phyloP scores from a whole-genome alignment of 2,888 invertebrate genomes.

The Sacculina carcini region DNA sequence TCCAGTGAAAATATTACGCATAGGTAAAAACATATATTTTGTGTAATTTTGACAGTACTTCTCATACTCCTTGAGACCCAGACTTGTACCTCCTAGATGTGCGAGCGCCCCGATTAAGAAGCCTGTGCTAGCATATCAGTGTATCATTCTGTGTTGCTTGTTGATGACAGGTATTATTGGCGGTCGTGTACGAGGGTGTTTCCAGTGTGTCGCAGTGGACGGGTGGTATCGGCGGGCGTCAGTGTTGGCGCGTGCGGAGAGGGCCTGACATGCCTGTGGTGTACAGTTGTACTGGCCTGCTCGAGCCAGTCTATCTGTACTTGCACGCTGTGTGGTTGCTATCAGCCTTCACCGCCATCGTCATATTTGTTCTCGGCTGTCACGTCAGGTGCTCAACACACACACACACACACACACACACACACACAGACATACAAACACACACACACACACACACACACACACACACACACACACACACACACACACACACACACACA shows the following conservation, averaged over 20 bases:
- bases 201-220: slow-evolving; percentile 20
- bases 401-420: neutral
- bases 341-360: slow-evolving; percentile 39
- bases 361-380: slow-evolving; percentile 37
- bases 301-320: slow-evolving; percentile 57
- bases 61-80: no score
- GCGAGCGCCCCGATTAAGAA: no score
- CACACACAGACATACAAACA: no score
- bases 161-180: slow-evolving; percentile 22
- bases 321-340: slow-evolving; percentile 44
- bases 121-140: no score
- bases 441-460: no score
- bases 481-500: no score
- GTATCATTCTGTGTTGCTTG: neutral
- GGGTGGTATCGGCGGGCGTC: slow-evolving; percentile 20
- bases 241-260: slow-evolving; percentile 31
- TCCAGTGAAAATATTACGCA: no score
- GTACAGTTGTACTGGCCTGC: slow-evolving; percentile 48
- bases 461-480: no score
- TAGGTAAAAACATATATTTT: no score
- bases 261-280: slow-evolving; percentile 33
- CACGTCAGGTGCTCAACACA: slow-evolving; percentile 30
- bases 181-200: slow-evolving; percentile 26
- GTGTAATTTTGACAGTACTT: no score
- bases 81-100: no score